A percentile compares a stretch with the other conserved stretches of the same genome.
These are phyloP conservation scores for Hestina assimilis DNA, from an alignment of 1,140 invertebrate species.

Conservation along the genomic window DNA sequence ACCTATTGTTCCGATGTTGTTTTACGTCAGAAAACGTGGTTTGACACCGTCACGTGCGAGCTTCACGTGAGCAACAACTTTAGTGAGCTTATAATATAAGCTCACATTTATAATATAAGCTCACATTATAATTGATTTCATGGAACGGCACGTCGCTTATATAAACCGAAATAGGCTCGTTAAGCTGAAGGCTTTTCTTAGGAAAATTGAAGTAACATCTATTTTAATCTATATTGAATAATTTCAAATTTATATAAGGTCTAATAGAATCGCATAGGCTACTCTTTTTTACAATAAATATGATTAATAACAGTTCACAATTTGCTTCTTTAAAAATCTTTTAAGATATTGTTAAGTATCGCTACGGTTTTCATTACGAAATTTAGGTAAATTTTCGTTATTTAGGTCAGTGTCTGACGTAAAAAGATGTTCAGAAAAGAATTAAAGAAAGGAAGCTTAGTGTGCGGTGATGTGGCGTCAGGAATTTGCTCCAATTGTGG, in stretches of 20 bases:
- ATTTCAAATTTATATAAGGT: no score
- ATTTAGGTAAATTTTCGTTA: background rate
- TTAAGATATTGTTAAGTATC: no score
- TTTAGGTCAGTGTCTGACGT: conserved; percentile 41
- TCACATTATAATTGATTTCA: conserved; percentile 1
- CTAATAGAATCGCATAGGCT: no score
- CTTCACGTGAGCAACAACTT: background rate
- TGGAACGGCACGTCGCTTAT: no score
- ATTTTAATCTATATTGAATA: no score
- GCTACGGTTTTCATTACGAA: conserved; percentile 2
- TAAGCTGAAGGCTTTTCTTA: no score
- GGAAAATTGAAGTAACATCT: no score
- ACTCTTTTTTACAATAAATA: no score
- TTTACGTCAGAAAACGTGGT: background rate
- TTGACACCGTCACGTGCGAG: background rate
- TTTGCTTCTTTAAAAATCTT: no score
- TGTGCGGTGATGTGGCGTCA: conserved; percentile 1
- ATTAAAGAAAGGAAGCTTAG: conserved; percentile 29
- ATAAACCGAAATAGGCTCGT: no score
- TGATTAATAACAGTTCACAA: no score
- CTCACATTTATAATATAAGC: background rate
- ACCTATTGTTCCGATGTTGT: background rate
- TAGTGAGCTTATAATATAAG: no score
- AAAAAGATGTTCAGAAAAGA: conserved; percentile 41
- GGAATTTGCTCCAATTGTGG: conserved; percentile 54